These are phyloP conservation scores for Automeris io DNA, from an alignment of 2,888 invertebrate genomes.

Conservation along the genomic window DNA sequence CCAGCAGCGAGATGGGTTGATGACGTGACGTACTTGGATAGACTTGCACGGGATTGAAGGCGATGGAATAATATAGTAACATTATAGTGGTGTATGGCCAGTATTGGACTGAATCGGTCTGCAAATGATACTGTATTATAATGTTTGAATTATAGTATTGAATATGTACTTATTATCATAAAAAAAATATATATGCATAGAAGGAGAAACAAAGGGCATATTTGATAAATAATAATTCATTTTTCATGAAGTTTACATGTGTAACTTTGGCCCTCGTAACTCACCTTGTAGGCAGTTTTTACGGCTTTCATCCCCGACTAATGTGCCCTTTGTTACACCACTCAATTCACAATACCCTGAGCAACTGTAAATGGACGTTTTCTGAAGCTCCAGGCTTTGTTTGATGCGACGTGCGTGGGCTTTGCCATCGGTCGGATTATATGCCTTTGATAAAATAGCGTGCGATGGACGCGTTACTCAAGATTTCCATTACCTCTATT, in stretches of 20 bases:
- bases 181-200: too few species aligned
- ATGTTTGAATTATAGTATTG: too few species aligned
- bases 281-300: not conserved
- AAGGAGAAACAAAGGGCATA: too few species aligned
- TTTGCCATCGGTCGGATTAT: constrained; percentile 38
- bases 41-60: too few species aligned
- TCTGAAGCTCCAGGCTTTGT: constrained; percentile 25
- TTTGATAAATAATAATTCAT: too few species aligned
- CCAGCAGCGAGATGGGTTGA: too few species aligned
- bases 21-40: too few species aligned
- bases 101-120: too few species aligned
- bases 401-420: constrained; percentile 37
- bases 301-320: constrained; percentile 29
- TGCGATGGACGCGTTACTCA: constrained; percentile 13
- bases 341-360: constrained; percentile 31
- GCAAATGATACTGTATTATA: too few species aligned
- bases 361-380: constrained; percentile 19
- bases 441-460: constrained; percentile 30
- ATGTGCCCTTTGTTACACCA: constrained; percentile 37
- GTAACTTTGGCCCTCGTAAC: not conserved
- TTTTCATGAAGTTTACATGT: not conserved
- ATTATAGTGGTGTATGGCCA: too few species aligned
- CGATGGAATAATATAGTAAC: too few species aligned
- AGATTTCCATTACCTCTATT: not conserved
- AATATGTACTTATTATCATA: too few species aligned